A percentile compares a stretch with the other conserved stretches of the same genome.
Evolutionary conservation across 2,888 invertebrate genomes (phyloP).

Genomic region (Drosophila tanythrix): DNA sequence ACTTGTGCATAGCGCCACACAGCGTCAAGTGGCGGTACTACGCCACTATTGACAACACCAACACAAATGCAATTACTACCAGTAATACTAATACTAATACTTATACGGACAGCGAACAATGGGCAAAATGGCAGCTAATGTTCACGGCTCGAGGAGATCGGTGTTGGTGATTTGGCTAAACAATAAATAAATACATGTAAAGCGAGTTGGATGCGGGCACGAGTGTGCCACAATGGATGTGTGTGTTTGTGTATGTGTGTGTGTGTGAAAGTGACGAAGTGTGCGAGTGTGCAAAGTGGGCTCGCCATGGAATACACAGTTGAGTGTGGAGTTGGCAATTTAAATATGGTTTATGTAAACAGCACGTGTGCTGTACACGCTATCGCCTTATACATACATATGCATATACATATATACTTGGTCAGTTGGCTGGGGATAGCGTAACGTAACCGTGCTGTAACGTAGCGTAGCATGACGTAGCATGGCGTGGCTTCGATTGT

Average conservation of each 20-base stretch:
- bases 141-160: constrained; percentile 69
- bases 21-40: constrained; percentile 62
- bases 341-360: constrained; percentile 73
- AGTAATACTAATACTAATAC: constrained; percentile 10
- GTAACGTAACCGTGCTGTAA: constrained; percentile 45
- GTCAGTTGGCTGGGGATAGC: constrained; percentile 64
- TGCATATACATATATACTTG: constrained; percentile 29
- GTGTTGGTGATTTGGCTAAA: constrained; percentile 63
- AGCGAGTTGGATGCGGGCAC: constrained; percentile 2
- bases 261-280: constrained; percentile 6
- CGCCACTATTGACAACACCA: constrained; percentile 14
- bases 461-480: constrained; percentile 44
- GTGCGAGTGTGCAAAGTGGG: constrained; percentile 10
- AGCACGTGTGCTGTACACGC: constrained; percentile 41
- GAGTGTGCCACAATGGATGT: neutral
- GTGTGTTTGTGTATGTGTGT: neutral
- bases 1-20: constrained; percentile 53
- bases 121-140: constrained; percentile 65
- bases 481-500: constrained; percentile 26
- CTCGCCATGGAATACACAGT: constrained; percentile 16
- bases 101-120: neutral
- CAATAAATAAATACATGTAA: constrained; percentile 72
- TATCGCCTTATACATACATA: constrained; percentile 10
- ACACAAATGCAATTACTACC: constrained; percentile 27
- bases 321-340: constrained; percentile 65